These are phyloP conservation scores for Centropus bengalensis DNA, from an alignment of 2,113 vertebrate genomes.

Conservation along the genomic window DNA sequence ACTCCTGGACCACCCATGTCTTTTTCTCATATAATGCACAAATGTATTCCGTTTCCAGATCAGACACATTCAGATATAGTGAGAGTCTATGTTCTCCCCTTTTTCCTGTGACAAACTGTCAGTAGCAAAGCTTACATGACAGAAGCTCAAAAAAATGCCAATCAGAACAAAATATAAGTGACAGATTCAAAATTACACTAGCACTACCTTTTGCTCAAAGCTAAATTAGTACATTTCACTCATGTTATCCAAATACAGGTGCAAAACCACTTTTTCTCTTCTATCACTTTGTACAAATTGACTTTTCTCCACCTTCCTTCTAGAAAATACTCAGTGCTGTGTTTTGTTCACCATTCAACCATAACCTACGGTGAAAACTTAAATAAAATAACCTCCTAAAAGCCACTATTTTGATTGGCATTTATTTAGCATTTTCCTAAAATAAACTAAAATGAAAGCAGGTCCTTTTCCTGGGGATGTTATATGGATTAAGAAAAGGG, in stretches of 20 bases:
- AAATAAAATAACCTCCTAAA: not conserved
- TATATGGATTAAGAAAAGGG: not conserved
- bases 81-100: not conserved
- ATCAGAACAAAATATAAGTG: conserved; percentile 34
- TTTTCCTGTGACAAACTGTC: conserved; percentile 24
- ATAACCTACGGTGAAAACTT: not conserved
- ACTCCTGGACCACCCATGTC: not conserved
- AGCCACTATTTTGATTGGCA: not conserved
- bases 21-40: not conserved
- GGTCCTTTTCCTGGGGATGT: not conserved
- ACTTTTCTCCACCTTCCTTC: not conserved
- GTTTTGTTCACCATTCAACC: not conserved
- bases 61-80: not conserved
- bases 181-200: conserved; percentile 55
- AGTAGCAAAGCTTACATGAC: not conserved
- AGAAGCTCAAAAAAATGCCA: conserved; percentile 33
- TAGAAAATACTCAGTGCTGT: not conserved
- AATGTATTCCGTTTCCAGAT: not conserved
- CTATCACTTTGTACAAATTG: not conserved
- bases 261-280: not conserved
- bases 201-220: conserved; percentile 15
- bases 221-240: conserved; percentile 28
- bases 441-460: not conserved
- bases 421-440: not conserved
- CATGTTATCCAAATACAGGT: conserved; percentile 34